Evolutionary conservation across 2,888 invertebrate genomes (phyloP).

Genomic region (Brenthis hecate): DNA sequence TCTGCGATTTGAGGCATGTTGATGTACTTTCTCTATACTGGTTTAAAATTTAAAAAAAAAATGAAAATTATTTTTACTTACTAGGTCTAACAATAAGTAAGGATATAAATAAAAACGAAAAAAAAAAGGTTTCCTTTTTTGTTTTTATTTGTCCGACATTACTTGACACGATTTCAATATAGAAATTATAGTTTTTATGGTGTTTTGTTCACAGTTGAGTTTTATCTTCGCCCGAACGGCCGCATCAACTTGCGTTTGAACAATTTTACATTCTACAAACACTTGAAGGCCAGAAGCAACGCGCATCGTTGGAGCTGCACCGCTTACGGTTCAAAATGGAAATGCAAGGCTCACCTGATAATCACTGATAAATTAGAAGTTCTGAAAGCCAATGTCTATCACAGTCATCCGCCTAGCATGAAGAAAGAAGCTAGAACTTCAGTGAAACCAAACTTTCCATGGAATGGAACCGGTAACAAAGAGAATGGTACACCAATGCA

Average conservation of each 20-base stretch:
- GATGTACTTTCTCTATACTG: no score
- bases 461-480: slow-evolving; percentile 41
- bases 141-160: slow-evolving; percentile 6
- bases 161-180: not conserved
- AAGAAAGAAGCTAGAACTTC: slow-evolving; percentile 47
- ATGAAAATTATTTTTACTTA: no score
- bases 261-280: slow-evolving; percentile 72
- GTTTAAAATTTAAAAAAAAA: no score
- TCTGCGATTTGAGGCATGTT: no score
- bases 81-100: no score
- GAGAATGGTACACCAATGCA: slow-evolving; percentile 37
- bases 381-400: slow-evolving; percentile 62
- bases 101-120: no score
- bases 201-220: slow-evolving; percentile 52
- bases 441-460: slow-evolving; percentile 33
- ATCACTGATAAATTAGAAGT: slow-evolving; percentile 70
- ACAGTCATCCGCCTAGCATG: slow-evolving; percentile 62
- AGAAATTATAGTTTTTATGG: slow-evolving; percentile 12
- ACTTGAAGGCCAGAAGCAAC: slow-evolving; percentile 65
- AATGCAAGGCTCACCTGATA: slow-evolving; percentile 70
- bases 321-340: slow-evolving; percentile 69
- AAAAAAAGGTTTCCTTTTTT: no score
- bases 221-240: slow-evolving; percentile 70
- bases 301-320: slow-evolving; percentile 75
- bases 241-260: slow-evolving; percentile 70